Evolutionary conservation across 2,888 invertebrate genomes (phyloP).

Genomic region (Idaea biselata): DNA sequence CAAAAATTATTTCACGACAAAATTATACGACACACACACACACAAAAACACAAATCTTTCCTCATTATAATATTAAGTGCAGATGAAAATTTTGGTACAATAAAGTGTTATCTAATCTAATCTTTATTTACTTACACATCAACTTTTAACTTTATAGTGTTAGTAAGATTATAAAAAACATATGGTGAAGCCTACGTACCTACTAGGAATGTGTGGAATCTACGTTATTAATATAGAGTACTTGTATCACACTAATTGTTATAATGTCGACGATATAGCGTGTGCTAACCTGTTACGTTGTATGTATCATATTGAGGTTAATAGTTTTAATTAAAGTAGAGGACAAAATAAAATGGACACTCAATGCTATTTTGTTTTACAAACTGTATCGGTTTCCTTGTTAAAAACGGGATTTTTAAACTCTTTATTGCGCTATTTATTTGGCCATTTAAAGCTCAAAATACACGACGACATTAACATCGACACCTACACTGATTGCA

Average conservation of each 20-base stretch:
- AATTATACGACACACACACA: too few species aligned
- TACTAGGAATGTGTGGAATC: background rate
- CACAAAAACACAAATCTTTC: too few species aligned
- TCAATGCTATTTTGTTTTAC: constrained; percentile 17
- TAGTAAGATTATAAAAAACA: too few species aligned
- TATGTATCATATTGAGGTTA: constrained; percentile 25
- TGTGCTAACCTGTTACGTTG: constrained; percentile 20
- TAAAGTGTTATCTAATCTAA: too few species aligned
- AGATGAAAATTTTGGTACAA: too few species aligned
- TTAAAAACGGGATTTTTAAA: background rate
- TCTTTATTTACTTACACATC: too few species aligned
- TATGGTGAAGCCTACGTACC: too few species aligned
- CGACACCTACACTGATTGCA: too few species aligned
- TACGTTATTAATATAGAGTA: background rate
- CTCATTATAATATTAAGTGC: too few species aligned
- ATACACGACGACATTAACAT: too few species aligned
- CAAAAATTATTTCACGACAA: too few species aligned
- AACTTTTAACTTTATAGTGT: too few species aligned
- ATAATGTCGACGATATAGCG: background rate
- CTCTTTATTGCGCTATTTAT: background rate
- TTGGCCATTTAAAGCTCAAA: background rate
- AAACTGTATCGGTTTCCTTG: constrained; percentile 3
- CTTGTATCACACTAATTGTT: background rate
- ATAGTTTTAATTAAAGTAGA: constrained; percentile 30
- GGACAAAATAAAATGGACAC: constrained; percentile 25